A percentile compares a stretch with the other conserved stretches of the same genome.
Evolutionary conservation across 2,113 vertebrate genomes (phyloP).

Genomic region (Euleptes europaea): DNA sequence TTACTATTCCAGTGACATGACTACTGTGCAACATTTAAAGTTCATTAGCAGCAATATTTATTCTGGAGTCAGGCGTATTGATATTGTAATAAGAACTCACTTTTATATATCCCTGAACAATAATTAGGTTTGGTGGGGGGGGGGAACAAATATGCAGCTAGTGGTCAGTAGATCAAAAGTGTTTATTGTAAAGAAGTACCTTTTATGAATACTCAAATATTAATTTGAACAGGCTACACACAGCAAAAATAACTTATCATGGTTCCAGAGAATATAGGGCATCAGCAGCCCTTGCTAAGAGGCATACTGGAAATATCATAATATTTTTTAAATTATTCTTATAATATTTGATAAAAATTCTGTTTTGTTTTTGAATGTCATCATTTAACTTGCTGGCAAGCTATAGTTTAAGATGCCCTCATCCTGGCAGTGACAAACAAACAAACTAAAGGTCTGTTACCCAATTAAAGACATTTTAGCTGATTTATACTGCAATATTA

Average conservation of each 20-base stretch:
- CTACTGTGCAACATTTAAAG: constrained; percentile 28
- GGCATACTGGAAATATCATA: not conserved
- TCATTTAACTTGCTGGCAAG: not conserved
- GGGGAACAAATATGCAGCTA: constrained; percentile 32
- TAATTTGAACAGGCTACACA: constrained; percentile 36
- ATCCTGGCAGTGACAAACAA: not conserved
- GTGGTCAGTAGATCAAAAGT: constrained; percentile 43
- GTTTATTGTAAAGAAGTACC: constrained; percentile 33
- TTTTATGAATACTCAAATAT: constrained; percentile 50
- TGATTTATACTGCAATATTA: no score
- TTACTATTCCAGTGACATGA: constrained; percentile 14
- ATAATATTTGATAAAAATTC: not conserved
- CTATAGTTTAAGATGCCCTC: not conserved
- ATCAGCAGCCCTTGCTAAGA: not conserved
- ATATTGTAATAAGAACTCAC: constrained; percentile 51
- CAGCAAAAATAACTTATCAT: constrained; percentile 11
- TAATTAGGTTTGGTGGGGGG: constrained; percentile 44
- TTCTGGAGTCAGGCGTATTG: constrained; percentile 46
- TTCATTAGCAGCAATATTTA: constrained; percentile 60
- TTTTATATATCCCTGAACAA: constrained; percentile 50
- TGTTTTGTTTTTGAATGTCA: not conserved
- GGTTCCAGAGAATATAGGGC: not conserved
- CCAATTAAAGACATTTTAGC: no score
- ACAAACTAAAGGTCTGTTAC: no score
- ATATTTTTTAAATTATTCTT: not conserved